These are phyloP conservation scores for Rousettus leschenaultii DNA, from an alignment of 2,113 vertebrate species.

Conservation along the genomic window DNA sequence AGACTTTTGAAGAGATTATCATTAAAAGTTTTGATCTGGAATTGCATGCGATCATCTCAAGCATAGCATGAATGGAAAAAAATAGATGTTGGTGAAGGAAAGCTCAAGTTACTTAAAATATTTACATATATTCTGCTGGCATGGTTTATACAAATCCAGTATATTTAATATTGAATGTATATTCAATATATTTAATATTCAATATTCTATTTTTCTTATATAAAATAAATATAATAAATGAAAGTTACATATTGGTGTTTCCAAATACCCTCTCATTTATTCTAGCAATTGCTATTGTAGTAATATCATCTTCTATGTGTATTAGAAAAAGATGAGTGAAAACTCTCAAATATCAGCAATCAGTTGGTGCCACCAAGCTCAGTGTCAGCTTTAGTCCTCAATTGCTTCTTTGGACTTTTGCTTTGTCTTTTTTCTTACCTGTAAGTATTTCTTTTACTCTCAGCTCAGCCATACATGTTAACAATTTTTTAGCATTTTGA, in stretches of 20 bases:
- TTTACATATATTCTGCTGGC: background rate
- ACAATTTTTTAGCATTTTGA: background rate
- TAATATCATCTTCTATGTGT: background rate
- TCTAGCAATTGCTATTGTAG: background rate
- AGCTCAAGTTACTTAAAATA: background rate
- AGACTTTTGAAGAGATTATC: conserved; percentile 4
- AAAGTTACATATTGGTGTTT: background rate
- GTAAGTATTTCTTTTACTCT: background rate
- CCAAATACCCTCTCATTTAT: background rate
- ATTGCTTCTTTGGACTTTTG: background rate
- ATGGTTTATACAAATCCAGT: background rate
- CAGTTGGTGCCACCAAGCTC: background rate
- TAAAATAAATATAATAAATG: background rate
- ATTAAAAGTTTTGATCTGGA: background rate
- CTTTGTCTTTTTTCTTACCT: background rate
- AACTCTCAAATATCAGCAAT: background rate
- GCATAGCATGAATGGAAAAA: background rate
- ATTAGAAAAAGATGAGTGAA: background rate
- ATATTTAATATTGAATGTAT: background rate
- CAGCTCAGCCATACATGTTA: background rate
- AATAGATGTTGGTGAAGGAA: background rate
- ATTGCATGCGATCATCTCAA: background rate
- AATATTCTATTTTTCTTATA: background rate
- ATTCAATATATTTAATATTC: background rate
- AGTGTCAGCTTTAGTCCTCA: background rate